A percentile compares a stretch with the other conserved stretches of the same genome.
Evolutionary conservation across 2,797 vertebrate genomes (phyloP).

Genomic region (Valencia hispanica): DNA sequence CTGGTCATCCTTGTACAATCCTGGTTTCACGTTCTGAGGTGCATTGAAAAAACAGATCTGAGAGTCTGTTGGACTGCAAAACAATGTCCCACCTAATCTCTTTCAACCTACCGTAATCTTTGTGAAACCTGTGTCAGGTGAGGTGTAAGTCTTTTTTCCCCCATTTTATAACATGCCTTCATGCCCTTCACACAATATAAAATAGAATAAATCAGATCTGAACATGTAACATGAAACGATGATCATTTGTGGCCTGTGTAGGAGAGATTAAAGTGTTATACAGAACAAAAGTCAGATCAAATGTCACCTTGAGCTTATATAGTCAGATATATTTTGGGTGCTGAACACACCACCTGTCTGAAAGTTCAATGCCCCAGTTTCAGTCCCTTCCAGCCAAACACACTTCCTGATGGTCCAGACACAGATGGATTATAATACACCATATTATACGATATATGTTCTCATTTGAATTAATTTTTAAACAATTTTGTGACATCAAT

Average conservation of each 20-base stretch:
- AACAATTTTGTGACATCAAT: conserved; percentile 44
- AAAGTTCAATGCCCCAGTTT: neutral
- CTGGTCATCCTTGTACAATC: conserved; percentile 47
- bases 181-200: conserved; percentile 5
- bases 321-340: neutral
- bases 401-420: conserved; percentile 14
- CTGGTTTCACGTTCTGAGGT: conserved; percentile 29
- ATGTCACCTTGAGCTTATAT: conserved; percentile 13
- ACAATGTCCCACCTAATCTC: conserved; percentile 23
- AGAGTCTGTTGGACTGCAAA: conserved; percentile 15
- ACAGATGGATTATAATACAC: conserved; percentile 6
- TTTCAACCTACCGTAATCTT: conserved; percentile 6
- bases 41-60: conserved; percentile 12
- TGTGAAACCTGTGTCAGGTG: conserved; percentile 15
- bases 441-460: conserved; percentile 24
- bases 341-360: neutral
- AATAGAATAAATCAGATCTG: conserved; percentile 13
- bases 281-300: conserved; percentile 10
- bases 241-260: conserved; percentile 2
- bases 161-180: conserved; percentile 9
- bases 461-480: conserved; percentile 35
- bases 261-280: conserved; percentile 20
- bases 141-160: conserved; percentile 6
- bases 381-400: conserved; percentile 10
- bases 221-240: conserved; percentile 11